Evolutionary conservation across 2,797 vertebrate genomes (phyloP), one percentile per base, ranked within the genome.

Genomic region (Melanotaenia pygmaea): DNA sequence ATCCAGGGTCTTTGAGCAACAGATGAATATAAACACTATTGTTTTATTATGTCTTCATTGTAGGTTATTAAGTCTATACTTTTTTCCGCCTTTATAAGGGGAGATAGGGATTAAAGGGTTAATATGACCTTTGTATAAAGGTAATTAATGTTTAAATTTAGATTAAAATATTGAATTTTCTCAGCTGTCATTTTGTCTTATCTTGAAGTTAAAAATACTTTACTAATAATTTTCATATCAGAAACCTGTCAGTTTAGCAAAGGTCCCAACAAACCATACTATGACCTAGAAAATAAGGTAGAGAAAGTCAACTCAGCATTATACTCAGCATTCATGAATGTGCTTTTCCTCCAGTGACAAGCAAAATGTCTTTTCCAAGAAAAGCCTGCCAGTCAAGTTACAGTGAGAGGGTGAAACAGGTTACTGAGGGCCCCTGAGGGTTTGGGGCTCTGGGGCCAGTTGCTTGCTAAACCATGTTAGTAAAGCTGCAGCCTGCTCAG

Each of bases 81-180:
- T 5, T 40, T 18, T 43, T 18, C 16, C 2, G 14, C 16, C 14
- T 43, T 18, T 6, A 43, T 7, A 6, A 6, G 40, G 16, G 40
- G 0, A 43, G 20, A 47, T 8, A 8, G 1, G 45, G 7, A 47
- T 47, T n/a, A n/a, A n/a, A 47, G 20, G 4, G 45, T 20, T 47
- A 8, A 47, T 47, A 47, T 47, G n/a, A 2, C 18, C 18, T 18
- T 47, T 20, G 18, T 20, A 20, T 47, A 9, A 38, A 28, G 28
- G 60, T 63, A 67, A 47, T 62, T 13, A 28, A 70, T 50, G 40
- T 5, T 24, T 22, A n/a, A 47, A 67, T 37, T 22, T 38, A 26
- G 26, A 56, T 47, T 10, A 50, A 50, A 50, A 50, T 50, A 10
- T n/a, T 4, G 14, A 30, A 7, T 57, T 26, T 57, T 57, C 28